Evolutionary conservation across 2,888 invertebrate genomes (phyloP).

Genomic region (Chaetogeoica ovagalla): DNA sequence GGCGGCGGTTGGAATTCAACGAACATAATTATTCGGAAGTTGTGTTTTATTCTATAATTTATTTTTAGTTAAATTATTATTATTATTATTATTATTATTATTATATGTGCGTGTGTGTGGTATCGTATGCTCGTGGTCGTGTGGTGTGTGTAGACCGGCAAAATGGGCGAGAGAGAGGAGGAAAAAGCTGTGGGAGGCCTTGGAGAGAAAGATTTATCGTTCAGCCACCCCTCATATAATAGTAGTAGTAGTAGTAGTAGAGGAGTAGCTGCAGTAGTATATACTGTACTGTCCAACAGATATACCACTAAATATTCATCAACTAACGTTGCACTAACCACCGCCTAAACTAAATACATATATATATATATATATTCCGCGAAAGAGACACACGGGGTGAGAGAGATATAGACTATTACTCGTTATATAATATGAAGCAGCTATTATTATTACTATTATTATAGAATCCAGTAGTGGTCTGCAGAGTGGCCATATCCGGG

Average conservation of each 20-base stretch:
- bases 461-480: slow-evolving; percentile 47
- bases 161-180: neutral
- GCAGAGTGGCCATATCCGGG: slow-evolving; percentile 45
- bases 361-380: neutral
- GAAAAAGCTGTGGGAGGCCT: slow-evolving; percentile 47
- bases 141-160: neutral
- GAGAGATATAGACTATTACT: slow-evolving; percentile 3
- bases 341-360: slow-evolving; percentile 22
- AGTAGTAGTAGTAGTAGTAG: slow-evolving; percentile 41
- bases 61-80: slow-evolving; percentile 10
- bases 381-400: neutral
- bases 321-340: slow-evolving; percentile 38
- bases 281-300: slow-evolving; percentile 43
- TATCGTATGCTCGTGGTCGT: neutral
- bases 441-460: slow-evolving; percentile 39
- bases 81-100: slow-evolving; percentile 17
- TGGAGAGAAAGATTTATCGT: slow-evolving; percentile 44
- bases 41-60: too few relatives aligned
- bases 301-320: slow-evolving; percentile 52
- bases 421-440: neutral
- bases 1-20: too few relatives aligned
- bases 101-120: neutral
- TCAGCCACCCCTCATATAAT: slow-evolving; percentile 40
- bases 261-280: slow-evolving; percentile 20
- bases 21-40: too few relatives aligned